Base-by-base conservation (phyloP, 2,113 vertebrate genomes). In the Misgurnus anguillicaudatus region DNA sequence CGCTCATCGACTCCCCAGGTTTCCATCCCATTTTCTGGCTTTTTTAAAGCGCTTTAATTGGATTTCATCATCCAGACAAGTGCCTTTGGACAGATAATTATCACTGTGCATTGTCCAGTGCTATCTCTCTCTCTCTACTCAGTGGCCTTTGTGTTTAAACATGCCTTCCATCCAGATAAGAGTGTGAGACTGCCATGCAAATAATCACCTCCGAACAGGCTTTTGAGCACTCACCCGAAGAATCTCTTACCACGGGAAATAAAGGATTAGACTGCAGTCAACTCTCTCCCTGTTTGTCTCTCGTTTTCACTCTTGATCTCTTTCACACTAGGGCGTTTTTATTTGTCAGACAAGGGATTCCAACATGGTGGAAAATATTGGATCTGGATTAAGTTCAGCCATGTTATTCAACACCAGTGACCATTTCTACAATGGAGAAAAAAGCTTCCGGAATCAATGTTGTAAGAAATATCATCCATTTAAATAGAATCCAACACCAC, bases 81-180 rank as follows among this genome's bases (percentile, higher is more conserved):
- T 79, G 79, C 81, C 85, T 83, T 82, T 68, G 64, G 77, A 80
- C 81, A 77, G 83, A 88, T 73, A 79, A 81, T 84, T 84, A 86
- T 84, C 83, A 80, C 83, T 45, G 19, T 48, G 81, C 53, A 83
- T 80, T 76, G 61, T 79, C 81, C 79, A 80, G 16, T 68, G 67
- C 65, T 76, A 57, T 75, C 63, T 55, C 64, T 62, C 21, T 62
- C 80, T 75, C 84, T 73, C 74, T 69, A 36, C 82, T 61, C 68
- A 41, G n/a, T 75, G 64, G 69, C 79, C 83, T 86, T 78, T 69
- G 53, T 69, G 75, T 73, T 85, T 69, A 71, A 76, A 64, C 77
- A 78, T 61, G 76, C 74, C 47, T 69, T 78, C 53, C 48, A 64
- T 62, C 76, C 77, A 57, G 80, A 79, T 77, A 82, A 79, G 75